Base-by-base conservation (phyloP, 2,888 invertebrate genomes). In the Lacanobia wlatinum region DNA sequence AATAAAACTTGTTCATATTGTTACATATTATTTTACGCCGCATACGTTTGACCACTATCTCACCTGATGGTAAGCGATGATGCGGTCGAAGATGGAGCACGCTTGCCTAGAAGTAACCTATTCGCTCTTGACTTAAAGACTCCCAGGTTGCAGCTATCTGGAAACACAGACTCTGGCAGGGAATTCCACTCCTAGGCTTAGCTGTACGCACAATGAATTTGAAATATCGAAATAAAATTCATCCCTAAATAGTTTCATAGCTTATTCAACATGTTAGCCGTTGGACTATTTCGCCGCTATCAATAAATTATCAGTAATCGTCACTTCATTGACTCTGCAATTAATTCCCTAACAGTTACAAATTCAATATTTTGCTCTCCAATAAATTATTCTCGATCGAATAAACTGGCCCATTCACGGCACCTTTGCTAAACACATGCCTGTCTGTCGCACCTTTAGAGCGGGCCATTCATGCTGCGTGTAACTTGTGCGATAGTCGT, bases 401-500 rank as follows among this genome's bases (percentile, higher is more conserved):
- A 76, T 84, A 73, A 83, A 78, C 75, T 23, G 53, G 9, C 70
- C 40, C n/a, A 79, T 86, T 80, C 59, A 64, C 52, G 48, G 16
- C 84, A 83, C 85, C 84, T 84, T 82, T 82, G 21, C 63, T 10
- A 34, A 69, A 77, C 81, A 76, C 61, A 72, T 78, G 76, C 60
- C 43, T 28, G 52, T 60, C 56, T 66, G 43, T 60, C 69, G 53
- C 65, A 83, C 72, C 69, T 71, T 55, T 78, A 75, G 55, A 76
- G 78, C 55, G 70, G 43, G 75, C 85, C 55, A 76, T 85, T 85
- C 85, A 86, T 58, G 76, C 53, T 65, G 72, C 80, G 78, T 52
- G 18, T 2, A 46, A 70, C 38, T 58, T 66, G 64, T 73, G 69
- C 75, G 70, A 84, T 80, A 80, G 77, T 73, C 72, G 62, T 63